phyloP scores from a whole-genome alignment of 2,888 invertebrate species.

The Lottia gigantea region DNA sequence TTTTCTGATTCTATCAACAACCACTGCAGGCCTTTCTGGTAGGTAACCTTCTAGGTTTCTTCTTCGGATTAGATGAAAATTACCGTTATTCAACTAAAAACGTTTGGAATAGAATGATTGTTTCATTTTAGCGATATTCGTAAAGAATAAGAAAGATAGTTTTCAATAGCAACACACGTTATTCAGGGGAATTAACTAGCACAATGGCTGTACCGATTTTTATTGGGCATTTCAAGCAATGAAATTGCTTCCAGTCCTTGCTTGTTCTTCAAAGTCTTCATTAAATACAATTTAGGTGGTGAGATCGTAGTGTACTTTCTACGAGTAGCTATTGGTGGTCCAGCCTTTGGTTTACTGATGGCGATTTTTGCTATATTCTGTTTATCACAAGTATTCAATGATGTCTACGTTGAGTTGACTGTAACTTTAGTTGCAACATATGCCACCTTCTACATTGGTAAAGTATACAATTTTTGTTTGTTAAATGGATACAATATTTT shows the following conservation, averaged over 20 bases:
- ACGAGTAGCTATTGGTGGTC: constrained; percentile 61
- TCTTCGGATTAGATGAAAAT: background rate
- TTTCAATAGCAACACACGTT: too few species aligned
- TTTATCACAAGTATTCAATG: constrained; percentile 66
- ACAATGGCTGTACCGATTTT: too few species aligned
- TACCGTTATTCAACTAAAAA: too few species aligned
- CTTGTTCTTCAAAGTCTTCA: too few species aligned
- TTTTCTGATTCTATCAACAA: constrained; percentile 45
- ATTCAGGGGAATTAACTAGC: too few species aligned
- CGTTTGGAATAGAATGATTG: too few species aligned
- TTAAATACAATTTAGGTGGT: constrained; percentile 33
- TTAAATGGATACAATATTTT: background rate
- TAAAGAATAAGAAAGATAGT: too few species aligned
- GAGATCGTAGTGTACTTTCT: constrained; percentile 52
- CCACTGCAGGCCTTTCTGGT: constrained; percentile 37
- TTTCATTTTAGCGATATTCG: too few species aligned
- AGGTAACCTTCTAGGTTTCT: background rate
- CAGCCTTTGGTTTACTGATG: constrained; percentile 64
- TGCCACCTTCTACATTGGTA: constrained; percentile 66
- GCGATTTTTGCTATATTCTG: constrained; percentile 64
- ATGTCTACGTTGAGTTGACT: constrained; percentile 68
- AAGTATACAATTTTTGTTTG: constrained; percentile 24
- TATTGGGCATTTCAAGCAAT: too few species aligned
- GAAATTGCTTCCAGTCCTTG: too few species aligned
- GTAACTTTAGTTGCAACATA: constrained; percentile 68